A percentile compares a stretch with the other conserved stretches of the same genome.
Conservation (phyloP, 2,888 invertebrate species). For the Chaetogeoica ovagalla region DNA sequence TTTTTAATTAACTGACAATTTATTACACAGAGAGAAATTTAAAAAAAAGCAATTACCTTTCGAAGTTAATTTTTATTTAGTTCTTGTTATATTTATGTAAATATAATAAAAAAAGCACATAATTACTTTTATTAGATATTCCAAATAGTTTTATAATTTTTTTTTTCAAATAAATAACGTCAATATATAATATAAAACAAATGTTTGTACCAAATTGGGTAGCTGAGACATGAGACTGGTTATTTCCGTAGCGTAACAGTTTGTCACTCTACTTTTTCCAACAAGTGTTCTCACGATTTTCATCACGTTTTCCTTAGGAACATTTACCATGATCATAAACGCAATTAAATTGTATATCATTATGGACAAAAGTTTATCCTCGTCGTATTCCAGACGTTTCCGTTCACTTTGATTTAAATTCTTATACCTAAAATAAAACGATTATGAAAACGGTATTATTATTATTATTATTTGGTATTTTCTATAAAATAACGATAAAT, state of each 20-base stretch:
- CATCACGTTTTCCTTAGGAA: slow-evolving; percentile 79
- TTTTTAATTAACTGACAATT: no score
- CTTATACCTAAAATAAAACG: slow-evolving; percentile 69
- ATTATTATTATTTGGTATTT: no score
- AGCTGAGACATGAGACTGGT: slow-evolving; percentile 95
- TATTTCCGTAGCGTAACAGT: slow-evolving; percentile 96
- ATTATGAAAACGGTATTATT: neutral
- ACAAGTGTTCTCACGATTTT: slow-evolving; percentile 87
- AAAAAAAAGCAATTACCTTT: no score
- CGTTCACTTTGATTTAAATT: slow-evolving; percentile 88
- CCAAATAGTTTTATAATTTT: no score
- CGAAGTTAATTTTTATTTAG: no score
- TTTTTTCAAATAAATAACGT: no score
- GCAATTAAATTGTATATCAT: slow-evolving; percentile 95
- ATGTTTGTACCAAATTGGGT: slow-evolving; percentile 79
- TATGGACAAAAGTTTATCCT: slow-evolving; percentile 91
- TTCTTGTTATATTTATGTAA: no score
- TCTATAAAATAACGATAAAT: no score
- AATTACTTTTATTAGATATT: no score
- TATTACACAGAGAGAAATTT: no score
- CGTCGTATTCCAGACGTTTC: slow-evolving; percentile 95
- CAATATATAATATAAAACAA: neutral
- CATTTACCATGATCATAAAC: slow-evolving; percentile 90
- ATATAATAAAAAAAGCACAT: no score
- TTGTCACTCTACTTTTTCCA: slow-evolving; percentile 97